A percentile compares a stretch with the other conserved stretches of the same genome.
Evolutionary conservation across 2,888 invertebrate species (phyloP).

Genomic region (Cephus nigrinus): DNA sequence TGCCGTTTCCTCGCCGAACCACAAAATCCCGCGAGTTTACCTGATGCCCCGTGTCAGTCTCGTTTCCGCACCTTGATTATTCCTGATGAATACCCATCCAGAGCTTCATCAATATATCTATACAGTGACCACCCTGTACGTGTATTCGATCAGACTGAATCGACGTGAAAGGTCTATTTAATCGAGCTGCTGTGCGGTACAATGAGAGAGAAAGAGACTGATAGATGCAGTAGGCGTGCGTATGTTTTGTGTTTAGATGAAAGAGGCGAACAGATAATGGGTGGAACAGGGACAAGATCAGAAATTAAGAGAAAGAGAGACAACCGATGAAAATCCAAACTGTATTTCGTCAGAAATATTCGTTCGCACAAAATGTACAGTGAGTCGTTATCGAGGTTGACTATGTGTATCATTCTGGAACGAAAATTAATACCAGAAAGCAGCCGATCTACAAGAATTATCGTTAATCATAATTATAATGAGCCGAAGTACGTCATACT

Average conservation of each 20-base stretch:
- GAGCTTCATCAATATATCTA: not conserved
- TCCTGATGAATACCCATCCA: not conserved
- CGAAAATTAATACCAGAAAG: constrained; percentile 48
- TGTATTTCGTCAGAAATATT: too few relatives aligned
- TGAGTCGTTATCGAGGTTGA: too few relatives aligned
- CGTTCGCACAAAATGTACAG: too few relatives aligned
- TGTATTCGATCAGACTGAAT: not conserved
- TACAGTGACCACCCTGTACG: not conserved
- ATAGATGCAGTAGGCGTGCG: not conserved
- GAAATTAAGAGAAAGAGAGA: not conserved
- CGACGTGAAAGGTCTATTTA: not conserved
- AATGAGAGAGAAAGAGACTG: not conserved
- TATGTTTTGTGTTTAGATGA: not conserved
- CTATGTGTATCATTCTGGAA: too few relatives aligned
- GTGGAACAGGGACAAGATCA: not conserved
- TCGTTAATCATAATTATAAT: constrained; percentile 28
- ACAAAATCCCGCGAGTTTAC: not conserved
- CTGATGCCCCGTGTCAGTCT: not conserved
- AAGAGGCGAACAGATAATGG: not conserved
- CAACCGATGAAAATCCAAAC: not conserved
- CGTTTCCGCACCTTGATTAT: not conserved
- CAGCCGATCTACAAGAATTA: constrained; percentile 42
- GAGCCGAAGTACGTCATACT: too few relatives aligned
- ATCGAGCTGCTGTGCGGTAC: not conserved
- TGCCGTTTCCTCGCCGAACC: not conserved